A percentile compares a stretch with the other conserved stretches of the same genome.
Conservation (phyloP, 64 coral and sea anemone genomes). For the Dendronephthya gigantea region DNA sequence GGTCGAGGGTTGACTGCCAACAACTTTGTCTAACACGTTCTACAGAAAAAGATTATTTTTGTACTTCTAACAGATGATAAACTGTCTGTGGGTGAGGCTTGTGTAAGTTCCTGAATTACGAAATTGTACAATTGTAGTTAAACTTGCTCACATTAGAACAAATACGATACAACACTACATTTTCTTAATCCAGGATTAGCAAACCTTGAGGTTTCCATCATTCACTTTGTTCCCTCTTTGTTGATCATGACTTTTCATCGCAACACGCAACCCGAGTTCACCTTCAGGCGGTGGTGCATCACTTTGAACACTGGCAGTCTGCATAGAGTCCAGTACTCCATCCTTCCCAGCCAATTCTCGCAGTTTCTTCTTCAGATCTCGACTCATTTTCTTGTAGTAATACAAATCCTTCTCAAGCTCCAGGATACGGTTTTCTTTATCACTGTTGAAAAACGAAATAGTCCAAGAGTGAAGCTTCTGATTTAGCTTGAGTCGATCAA, state of each 20-base stretch:
- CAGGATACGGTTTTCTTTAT: constrained; percentile 42
- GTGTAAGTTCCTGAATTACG: no score
- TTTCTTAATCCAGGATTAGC: no score
- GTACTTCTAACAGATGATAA: no score
- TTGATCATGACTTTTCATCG: constrained; percentile 29
- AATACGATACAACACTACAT: no score
- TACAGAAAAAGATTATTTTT: neutral
- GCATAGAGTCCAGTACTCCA: constrained; percentile 37
- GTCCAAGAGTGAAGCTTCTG: no score
- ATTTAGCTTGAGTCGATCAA: no score
- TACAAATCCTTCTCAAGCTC: constrained; percentile 88
- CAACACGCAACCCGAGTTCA: constrained; percentile 12
- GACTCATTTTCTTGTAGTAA: constrained; percentile 95
- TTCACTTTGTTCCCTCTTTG: constrained; percentile 23
- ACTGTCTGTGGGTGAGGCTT: no score
- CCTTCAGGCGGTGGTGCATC: constrained; percentile 14
- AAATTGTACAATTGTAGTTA: no score
- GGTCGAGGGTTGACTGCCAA: constrained; percentile 35
- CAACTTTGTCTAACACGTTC: neutral
- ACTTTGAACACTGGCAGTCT: constrained; percentile 33
- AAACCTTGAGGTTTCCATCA: constrained; percentile 29
- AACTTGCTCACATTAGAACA: no score
- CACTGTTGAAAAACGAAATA: constrained; percentile 30
- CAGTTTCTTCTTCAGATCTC: constrained; percentile 86
- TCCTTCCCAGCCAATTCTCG: constrained; percentile 48